Base-by-base conservation (phyloP, 2,888 invertebrate species). In the Sarcophaga subvicina region DNA sequence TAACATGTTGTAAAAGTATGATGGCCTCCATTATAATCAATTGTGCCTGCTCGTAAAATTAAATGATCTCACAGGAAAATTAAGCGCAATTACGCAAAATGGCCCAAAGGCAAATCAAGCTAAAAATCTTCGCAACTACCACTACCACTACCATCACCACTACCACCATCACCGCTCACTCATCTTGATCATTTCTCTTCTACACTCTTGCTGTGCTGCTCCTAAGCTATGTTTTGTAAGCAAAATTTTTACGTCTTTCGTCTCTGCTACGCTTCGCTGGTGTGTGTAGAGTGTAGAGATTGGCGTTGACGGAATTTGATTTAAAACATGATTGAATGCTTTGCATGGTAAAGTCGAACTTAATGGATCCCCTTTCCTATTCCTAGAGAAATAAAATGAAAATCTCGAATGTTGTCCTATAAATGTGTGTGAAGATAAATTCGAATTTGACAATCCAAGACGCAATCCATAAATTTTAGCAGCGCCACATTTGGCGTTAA, bases 11-110 rank as follows among this genome's bases (percentile, higher is more conserved):
- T 92, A 91, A 91, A 91, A 91, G 91, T 92, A 91, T 92, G 92
- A 92, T 92, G 89, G 88, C 91, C 91, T 90, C 90, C 92, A 93
- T 93, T 93, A 93, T 93, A 93, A 93, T 93, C 93, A 93, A 93
- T 93, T 93, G 87, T 84, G 92, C 91, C 91, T 91, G 93, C 91
- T 93, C 93, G 93, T 93, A 93, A 93, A 92, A 92, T 91, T 92
- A 93, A 93, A 93, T 91, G 93, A 93, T 93, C 92, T 92, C 91
- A 92, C 91, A 91, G 92, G 91, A 92, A 91, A 93, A 93, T 93
- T 93, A 93, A 93, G 92, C 92, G 91, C 93, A 93, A 93, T 93
- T 93, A 93, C 92, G 91, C 90, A 90, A 88, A 89, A 88, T 88
- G 86, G 88, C 89, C 89, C 84, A 86, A 87, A 89, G 89, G 88